A percentile compares a stretch with the other conserved stretches of the same genome.
These are phyloP conservation scores for Urechis unicinctus DNA, from an alignment of 2,888 invertebrate genomes.

Conservation along the genomic window DNA sequence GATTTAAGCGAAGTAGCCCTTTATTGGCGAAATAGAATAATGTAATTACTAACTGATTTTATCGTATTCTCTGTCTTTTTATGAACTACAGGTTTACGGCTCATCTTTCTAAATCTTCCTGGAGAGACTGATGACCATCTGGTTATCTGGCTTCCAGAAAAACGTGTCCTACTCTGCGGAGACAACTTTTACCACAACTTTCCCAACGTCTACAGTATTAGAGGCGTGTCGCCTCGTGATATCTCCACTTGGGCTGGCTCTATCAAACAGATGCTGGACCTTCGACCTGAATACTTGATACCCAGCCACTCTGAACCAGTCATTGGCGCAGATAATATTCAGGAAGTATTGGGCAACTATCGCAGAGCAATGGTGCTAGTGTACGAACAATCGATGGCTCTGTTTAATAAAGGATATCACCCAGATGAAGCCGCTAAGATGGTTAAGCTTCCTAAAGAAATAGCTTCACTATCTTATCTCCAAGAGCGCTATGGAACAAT, in stretches of 20 bases:
- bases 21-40: too few species aligned
- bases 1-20: too few species aligned
- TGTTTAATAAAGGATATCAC: conserved; percentile 33
- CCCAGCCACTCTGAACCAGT: conserved; percentile 37
- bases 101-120: conserved; percentile 39
- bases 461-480: conserved; percentile 28
- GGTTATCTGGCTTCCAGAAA: conserved; percentile 34
- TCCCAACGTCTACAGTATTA: conserved; percentile 41
- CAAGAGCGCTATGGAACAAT: conserved; percentile 38
- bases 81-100: conserved; percentile 28
- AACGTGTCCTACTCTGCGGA: conserved; percentile 30
- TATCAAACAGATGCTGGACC: conserved; percentile 30
- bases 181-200: conserved; percentile 39
- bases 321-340: conserved; percentile 19
- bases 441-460: conserved; percentile 28
- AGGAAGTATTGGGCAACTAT: conserved; percentile 8
- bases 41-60: too few species aligned
- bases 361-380: conserved; percentile 39
- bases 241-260: conserved; percentile 32
- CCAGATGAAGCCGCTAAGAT: conserved; percentile 38
- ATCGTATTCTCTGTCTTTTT: too few species aligned
- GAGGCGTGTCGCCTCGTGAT: conserved; percentile 32
- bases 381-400: conserved; percentile 36
- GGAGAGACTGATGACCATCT: conserved; percentile 43
- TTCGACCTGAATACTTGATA: conserved; percentile 30